Conservation (phyloP, 2,113 vertebrate species). For the Erpornis zantholeuca region DNA sequence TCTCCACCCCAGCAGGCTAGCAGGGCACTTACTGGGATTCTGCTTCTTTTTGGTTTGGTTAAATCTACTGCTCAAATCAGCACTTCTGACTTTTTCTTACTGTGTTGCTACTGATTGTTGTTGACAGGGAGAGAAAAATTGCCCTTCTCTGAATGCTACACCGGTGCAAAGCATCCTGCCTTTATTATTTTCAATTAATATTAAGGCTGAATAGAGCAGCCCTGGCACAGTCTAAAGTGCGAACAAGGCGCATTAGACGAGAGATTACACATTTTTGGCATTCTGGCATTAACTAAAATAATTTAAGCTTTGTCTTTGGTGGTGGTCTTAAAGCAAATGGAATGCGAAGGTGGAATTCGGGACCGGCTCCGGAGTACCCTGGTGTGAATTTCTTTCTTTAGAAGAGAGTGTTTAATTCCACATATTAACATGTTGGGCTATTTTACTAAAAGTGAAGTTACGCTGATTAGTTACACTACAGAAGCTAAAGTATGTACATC, state of each 20-base stretch:
- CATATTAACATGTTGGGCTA: conserved; percentile 67
- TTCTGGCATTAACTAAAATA: conserved; percentile 35
- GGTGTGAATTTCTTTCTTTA: conserved; percentile 65
- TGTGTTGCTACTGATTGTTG: not conserved
- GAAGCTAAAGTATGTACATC: conserved; percentile 67
- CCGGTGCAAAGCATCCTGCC: not conserved
- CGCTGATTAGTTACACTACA: conserved; percentile 70
- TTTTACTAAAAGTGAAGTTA: conserved; percentile 65
- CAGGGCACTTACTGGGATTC: not conserved
- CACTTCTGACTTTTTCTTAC: not conserved
- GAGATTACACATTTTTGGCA: conserved; percentile 44
- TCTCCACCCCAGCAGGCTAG: not conserved
- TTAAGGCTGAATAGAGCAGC: not conserved
- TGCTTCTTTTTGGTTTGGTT: not conserved
- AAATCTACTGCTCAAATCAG: not conserved
- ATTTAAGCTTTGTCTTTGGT: conserved; percentile 37
- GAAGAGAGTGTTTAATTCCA: conserved; percentile 64
- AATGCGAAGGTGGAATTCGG: conserved; percentile 50
- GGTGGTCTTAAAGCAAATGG: conserved; percentile 47
- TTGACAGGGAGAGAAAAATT: not conserved
- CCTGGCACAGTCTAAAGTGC: not conserved
- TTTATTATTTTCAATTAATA: conserved; percentile 7
- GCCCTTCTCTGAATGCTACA: not conserved
- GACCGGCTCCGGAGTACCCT: not conserved
- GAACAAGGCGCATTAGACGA: not conserved